A percentile compares a stretch with the other conserved stretches of the same genome.
phyloP scores from a whole-genome alignment of 2,888 invertebrate genomes.

The Euzetes globulus region DNA sequence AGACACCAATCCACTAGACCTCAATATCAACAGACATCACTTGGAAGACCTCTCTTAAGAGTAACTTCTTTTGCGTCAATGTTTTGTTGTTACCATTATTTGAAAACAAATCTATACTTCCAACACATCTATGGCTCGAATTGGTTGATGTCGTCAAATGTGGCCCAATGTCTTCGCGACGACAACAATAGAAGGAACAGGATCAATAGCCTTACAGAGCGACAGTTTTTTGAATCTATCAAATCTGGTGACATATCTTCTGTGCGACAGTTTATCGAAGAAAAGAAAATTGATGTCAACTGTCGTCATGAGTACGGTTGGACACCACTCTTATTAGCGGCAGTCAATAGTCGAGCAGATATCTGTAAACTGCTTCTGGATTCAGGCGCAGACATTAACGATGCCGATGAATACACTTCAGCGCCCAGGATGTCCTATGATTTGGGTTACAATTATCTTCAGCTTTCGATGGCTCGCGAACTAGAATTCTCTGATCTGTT shows the following conservation, averaged over 20 bases:
- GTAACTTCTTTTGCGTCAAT: constrained; percentile 13
- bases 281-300: constrained; percentile 13
- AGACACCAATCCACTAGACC: too few relatives aligned
- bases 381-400: constrained; percentile 71
- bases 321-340: constrained; percentile 77
- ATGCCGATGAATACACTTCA: constrained; percentile 66
- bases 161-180: neutral
- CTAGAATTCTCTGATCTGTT: constrained; percentile 67
- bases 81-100: constrained; percentile 4
- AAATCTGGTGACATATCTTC: neutral
- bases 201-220: neutral
- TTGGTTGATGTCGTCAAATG: neutral
- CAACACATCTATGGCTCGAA: neutral
- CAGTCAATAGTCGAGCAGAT: constrained; percentile 62
- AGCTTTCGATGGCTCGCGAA: constrained; percentile 59
- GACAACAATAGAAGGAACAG: neutral
- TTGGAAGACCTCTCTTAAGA: neutral
- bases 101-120: neutral
- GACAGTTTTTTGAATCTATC: constrained; percentile 29
- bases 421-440: constrained; percentile 59
- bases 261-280: neutral
- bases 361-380: constrained; percentile 48
- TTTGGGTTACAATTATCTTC: constrained; percentile 63
- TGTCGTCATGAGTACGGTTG: constrained; percentile 65
- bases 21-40: neutral